A percentile compares a stretch with the other conserved stretches of the same genome.
Conservation (phyloP, 2,113 vertebrate genomes). For the Paramisgurnus dabryanus region DNA sequence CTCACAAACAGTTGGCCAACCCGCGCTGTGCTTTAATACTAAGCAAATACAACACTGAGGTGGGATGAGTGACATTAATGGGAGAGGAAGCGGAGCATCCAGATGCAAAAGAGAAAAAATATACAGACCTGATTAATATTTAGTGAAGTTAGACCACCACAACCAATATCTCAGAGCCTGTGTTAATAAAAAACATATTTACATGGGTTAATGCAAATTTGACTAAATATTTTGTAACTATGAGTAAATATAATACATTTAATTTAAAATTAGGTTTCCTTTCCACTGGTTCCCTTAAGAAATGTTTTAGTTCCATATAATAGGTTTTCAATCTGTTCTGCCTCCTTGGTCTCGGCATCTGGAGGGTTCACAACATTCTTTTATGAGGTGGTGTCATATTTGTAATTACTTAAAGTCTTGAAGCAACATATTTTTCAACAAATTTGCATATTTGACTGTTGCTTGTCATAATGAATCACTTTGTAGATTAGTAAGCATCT, state of each 20-base stretch:
- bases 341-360: background rate
- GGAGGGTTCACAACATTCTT: background rate
- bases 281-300: background rate
- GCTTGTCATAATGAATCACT: background rate
- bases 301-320: background rate
- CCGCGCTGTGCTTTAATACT: slow-evolving; percentile 36
- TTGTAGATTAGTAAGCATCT: slow-evolving; percentile 18
- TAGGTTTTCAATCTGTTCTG: background rate
- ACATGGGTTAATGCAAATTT: slow-evolving; percentile 14
- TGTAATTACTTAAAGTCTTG: slow-evolving; percentile 18
- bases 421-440: slow-evolving; percentile 6
- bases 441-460: slow-evolving; percentile 10
- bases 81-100: slow-evolving; percentile 48
- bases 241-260: background rate
- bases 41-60: slow-evolving; percentile 42
- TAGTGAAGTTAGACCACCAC: slow-evolving; percentile 19
- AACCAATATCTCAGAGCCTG: slow-evolving; percentile 2
- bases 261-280: background rate
- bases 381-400: background rate
- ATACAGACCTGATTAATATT: slow-evolving; percentile 24
- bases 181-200: background rate
- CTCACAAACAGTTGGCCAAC: slow-evolving; percentile 38
- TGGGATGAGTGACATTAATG: slow-evolving; percentile 41
- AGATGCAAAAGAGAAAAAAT: background rate
- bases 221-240: background rate